These are phyloP conservation scores for Cranoglanis bouderius DNA, from an alignment of 2,113 vertebrate species.

Conservation along the genomic window DNA sequence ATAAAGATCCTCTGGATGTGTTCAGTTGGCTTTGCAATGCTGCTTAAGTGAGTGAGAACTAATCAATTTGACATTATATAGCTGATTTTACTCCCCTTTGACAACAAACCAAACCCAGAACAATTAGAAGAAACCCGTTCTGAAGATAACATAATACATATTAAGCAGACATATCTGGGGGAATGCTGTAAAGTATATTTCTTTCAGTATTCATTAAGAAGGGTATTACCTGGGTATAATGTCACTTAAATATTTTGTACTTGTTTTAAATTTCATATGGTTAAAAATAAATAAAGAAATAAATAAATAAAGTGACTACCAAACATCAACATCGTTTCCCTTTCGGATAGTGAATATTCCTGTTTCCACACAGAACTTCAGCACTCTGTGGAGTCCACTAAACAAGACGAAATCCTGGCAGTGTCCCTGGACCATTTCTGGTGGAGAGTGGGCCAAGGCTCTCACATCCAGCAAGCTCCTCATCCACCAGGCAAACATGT, in stretches of 20 bases:
- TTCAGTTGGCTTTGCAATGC: background rate
- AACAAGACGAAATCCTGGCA: slow-evolving; percentile 79
- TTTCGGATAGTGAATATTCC: background rate
- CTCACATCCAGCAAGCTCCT: slow-evolving; percentile 92
- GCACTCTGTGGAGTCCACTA: slow-evolving; percentile 67
- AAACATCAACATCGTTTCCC: background rate
- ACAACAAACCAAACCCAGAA: slow-evolving; percentile 42
- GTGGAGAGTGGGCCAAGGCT: slow-evolving; percentile 96
- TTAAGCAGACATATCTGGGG: background rate
- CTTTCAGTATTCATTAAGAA: background rate
- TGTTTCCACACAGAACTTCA: slow-evolving; percentile 66
- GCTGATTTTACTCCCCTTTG: slow-evolving; percentile 10
- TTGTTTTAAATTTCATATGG: background rate
- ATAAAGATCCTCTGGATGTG: background rate
- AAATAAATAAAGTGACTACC: background rate
- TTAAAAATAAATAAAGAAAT: no score
- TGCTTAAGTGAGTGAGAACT: background rate
- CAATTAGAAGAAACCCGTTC: slow-evolving; percentile 53
- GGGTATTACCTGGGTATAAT: background rate
- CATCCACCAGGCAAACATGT: slow-evolving; percentile 93
- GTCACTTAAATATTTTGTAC: background rate
- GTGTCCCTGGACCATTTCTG: slow-evolving; percentile 90
- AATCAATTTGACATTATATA: background rate
- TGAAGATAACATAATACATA: background rate
- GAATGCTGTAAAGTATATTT: background rate